Evolutionary conservation across 2,113 vertebrate genomes (phyloP).

Genomic region (Brienomyrus longianalis): DNA sequence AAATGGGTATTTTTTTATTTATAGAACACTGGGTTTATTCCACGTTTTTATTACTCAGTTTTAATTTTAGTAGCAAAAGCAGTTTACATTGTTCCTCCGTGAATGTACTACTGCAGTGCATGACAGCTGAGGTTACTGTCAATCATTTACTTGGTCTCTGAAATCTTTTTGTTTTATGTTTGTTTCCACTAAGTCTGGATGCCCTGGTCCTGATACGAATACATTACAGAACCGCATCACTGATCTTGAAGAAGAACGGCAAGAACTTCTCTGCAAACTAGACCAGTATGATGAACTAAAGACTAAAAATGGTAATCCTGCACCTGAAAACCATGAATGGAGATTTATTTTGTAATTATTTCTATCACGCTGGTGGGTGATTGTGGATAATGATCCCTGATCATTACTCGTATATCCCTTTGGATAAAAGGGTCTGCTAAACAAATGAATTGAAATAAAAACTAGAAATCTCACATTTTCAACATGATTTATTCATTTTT

Average conservation of each 20-base stretch:
- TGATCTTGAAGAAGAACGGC: slow-evolving; percentile 67
- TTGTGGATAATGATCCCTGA: not conserved
- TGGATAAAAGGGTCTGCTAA: not conserved
- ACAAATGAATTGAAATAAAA: not conserved
- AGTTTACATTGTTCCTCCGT: not conserved
- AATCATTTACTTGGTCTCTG: not conserved
- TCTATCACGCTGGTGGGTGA: not conserved
- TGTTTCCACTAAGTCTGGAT: slow-evolving; percentile 54
- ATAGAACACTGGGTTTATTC: not conserved
- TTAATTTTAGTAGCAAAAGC: not conserved
- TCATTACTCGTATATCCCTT: not conserved
- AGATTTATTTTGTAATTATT: not conserved
- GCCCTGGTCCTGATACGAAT: slow-evolving; percentile 49
- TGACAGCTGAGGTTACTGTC: not conserved
- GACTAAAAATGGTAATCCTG: slow-evolving; percentile 66
- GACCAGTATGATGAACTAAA: slow-evolving; percentile 65
- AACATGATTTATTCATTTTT: not conserved
- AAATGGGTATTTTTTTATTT: not conserved
- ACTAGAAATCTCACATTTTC: not conserved
- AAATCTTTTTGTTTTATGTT: not conserved
- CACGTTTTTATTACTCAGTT: not conserved
- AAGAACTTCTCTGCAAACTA: slow-evolving; percentile 66
- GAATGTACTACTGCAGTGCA: not conserved
- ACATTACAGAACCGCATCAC: slow-evolving; percentile 57
- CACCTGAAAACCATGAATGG: not conserved